Conservation (phyloP, 2,797 vertebrate species). For the Harpagifer antarcticus region DNA sequence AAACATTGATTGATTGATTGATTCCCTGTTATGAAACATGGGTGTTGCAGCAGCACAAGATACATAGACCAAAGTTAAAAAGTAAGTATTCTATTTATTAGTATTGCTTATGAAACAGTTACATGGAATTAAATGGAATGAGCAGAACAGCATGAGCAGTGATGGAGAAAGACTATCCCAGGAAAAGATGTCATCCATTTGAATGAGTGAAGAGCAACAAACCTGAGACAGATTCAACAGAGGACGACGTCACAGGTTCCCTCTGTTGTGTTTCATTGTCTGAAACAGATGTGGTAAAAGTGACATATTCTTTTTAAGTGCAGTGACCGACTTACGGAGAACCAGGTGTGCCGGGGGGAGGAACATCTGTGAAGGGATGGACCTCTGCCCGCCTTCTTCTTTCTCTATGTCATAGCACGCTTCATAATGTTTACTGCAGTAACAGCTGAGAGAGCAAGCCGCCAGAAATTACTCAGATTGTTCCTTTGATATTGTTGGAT, state of each 20-base stretch:
- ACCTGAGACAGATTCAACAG: background rate
- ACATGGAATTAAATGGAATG: too few species aligned
- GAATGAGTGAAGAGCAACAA: background rate
- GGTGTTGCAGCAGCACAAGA: too few species aligned
- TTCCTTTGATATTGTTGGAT: slow-evolving; percentile 2
- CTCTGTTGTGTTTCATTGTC: too few species aligned
- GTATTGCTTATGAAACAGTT: too few species aligned
- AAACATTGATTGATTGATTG: too few species aligned
- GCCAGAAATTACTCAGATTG: slow-evolving; percentile 40
- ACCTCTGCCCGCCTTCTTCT: slow-evolving; percentile 38
- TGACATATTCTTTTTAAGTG: slow-evolving; percentile 13
- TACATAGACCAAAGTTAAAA: too few species aligned
- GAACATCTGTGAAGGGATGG: slow-evolving; percentile 25
- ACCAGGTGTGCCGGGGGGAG: slow-evolving; percentile 60
- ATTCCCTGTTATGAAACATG: too few species aligned
- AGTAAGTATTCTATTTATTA: too few species aligned
- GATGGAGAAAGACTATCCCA: too few species aligned
- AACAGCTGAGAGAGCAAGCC: slow-evolving; percentile 62
- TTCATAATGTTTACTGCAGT: slow-evolving; percentile 41
- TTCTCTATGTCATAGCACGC: slow-evolving; percentile 51
- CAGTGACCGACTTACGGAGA: slow-evolving; percentile 9
- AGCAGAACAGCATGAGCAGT: too few species aligned
- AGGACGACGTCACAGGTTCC: background rate
- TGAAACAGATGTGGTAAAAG: slow-evolving; percentile 18
- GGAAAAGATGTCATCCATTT: too few species aligned